These are phyloP conservation scores for Vicugna pacos DNA, from an alignment of 2,113 vertebrate genomes.

Conservation along the genomic window DNA sequence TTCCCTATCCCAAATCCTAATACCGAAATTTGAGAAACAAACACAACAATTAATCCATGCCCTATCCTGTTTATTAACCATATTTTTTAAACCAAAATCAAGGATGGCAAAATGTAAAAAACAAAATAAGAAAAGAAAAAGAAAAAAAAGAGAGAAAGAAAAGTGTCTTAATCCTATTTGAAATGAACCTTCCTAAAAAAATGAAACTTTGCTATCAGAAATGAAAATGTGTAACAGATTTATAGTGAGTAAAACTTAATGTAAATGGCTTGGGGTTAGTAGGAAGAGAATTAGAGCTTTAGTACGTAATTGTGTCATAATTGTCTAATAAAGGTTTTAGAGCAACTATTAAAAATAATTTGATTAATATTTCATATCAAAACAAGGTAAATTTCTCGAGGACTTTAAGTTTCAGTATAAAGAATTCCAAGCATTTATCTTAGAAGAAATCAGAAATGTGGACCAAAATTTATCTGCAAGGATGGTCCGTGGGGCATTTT, in stretches of 20 bases:
- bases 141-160: neutral
- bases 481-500: neutral
- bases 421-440: slow-evolving; percentile 9
- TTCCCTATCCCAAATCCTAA: neutral
- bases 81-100: slow-evolving; percentile 1
- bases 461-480: neutral
- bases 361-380: neutral
- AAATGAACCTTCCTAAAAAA: neutral
- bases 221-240: neutral
- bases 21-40: neutral
- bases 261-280: neutral
- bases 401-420: neutral
- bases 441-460: neutral
- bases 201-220: neutral
- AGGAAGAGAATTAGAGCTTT: neutral
- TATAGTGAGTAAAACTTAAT: neutral
- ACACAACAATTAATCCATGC: neutral
- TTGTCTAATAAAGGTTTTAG: neutral
- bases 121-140: neutral
- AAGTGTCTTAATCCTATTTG: no score
- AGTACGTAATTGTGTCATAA: neutral
- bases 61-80: neutral
- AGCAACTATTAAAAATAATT: neutral
- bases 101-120: neutral
- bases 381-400: neutral